Evolutionary conservation across 2,113 vertebrate genomes (phyloP).

Genomic region (Stomatorhinus ivindoensis): DNA sequence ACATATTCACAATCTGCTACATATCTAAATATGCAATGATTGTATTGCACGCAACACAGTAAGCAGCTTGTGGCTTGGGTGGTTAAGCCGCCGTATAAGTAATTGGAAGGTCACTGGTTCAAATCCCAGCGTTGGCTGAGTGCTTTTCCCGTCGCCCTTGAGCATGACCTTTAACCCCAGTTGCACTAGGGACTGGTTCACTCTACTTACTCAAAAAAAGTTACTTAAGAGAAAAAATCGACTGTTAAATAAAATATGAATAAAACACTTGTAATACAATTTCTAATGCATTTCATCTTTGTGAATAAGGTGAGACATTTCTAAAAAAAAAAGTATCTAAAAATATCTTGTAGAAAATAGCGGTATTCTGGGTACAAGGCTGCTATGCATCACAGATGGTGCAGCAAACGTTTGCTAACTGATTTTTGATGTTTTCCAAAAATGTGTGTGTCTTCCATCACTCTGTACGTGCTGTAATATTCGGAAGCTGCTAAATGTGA

Average conservation of each 20-base stretch:
- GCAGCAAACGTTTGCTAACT: background rate
- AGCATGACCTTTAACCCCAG: background rate
- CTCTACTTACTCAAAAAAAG: background rate
- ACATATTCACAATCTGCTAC: background rate
- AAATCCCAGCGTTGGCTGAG: background rate
- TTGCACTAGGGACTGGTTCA: background rate
- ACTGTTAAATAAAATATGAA: background rate
- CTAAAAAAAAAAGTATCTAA: background rate
- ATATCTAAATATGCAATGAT: background rate
- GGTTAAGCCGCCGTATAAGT: background rate
- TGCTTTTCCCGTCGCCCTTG: background rate
- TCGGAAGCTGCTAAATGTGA: background rate
- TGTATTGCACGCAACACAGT: background rate
- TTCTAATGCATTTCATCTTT: background rate
- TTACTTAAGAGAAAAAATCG: background rate
- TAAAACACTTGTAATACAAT: background rate
- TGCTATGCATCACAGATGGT: background rate
- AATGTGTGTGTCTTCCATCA: background rate
- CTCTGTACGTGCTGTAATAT: background rate
- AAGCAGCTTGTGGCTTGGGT: background rate
- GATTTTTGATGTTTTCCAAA: background rate
- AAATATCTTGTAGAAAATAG: background rate
- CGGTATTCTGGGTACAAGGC: background rate
- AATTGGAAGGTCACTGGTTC: background rate
- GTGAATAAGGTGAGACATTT: background rate